Evolutionary conservation across 2,797 vertebrate species (phyloP).

Genomic region (Channa striata): DNA sequence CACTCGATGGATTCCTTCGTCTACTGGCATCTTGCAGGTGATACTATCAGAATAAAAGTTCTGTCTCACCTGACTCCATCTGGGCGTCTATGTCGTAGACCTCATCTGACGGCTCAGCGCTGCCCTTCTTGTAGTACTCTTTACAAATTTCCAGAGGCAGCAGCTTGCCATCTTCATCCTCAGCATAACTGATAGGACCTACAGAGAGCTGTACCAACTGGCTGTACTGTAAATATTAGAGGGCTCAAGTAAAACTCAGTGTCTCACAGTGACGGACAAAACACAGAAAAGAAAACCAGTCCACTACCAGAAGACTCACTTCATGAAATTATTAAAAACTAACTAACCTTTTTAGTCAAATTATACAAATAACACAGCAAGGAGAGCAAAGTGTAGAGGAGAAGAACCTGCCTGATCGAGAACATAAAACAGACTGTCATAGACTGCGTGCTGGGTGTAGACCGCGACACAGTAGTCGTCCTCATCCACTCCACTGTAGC

Average conservation of each 20-base stretch:
- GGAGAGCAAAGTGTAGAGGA: neutral
- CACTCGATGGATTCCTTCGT: no score
- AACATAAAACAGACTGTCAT: conserved; percentile 89
- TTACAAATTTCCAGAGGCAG: conserved; percentile 90
- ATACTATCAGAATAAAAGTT: neutral
- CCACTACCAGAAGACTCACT: no score
- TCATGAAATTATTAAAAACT: no score
- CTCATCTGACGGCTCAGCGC: conserved; percentile 81
- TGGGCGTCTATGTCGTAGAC: conserved; percentile 87
- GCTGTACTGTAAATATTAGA: conserved; percentile 77
- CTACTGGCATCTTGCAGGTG: neutral
- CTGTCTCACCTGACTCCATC: conserved; percentile 86
- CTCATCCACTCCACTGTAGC: conserved; percentile 90
- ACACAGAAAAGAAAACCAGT: no score
- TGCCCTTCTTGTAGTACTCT: conserved; percentile 86
- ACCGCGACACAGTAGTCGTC: conserved; percentile 91
- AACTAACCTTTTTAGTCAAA: no score
- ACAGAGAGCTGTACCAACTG: conserved; percentile 88
- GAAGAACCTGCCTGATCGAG: conserved; percentile 89
- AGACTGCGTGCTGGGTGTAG: conserved; percentile 89
- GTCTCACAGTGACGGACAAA: fast-evolving
- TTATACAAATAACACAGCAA: no score
- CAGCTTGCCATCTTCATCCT: conserved; percentile 75
- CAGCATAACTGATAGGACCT: conserved; percentile 88
- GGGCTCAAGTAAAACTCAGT: conserved; percentile 29